Percentiles rank a stretch among this genome's conserved stretches.
phyloP scores from a whole-genome alignment of 2,888 invertebrate genomes.

The Pilophorus perplexus region DNA sequence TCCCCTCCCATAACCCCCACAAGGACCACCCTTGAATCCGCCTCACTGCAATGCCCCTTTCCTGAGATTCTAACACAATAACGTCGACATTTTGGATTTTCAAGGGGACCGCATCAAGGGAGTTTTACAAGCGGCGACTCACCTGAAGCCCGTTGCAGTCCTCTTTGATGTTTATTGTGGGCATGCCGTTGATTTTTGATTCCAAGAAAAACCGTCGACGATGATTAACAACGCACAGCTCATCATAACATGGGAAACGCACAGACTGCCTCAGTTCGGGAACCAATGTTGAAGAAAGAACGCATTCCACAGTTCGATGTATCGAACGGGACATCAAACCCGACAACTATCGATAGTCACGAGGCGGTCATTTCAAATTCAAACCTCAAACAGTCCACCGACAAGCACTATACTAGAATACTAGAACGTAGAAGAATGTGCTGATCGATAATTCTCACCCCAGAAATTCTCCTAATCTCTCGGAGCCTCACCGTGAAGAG shows the following conservation, averaged over 20 bases:
- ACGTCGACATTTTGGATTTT: neutral
- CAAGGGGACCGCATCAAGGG: neutral
- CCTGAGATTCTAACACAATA: no score
- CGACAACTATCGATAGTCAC: neutral
- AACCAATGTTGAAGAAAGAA: neutral
- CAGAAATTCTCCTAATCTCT: no score
- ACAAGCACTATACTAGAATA: no score
- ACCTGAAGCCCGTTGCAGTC: constrained; percentile 22
- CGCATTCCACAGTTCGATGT: constrained; percentile 1
- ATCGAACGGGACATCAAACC: neutral
- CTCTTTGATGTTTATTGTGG: constrained; percentile 27
- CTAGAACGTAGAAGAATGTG: no score
- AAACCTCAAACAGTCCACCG: no score
- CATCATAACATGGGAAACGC: neutral
- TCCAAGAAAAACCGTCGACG: neutral
- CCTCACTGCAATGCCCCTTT: constrained; percentile 27
- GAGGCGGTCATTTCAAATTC: neutral
- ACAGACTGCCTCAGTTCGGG: neutral
- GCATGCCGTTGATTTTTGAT: constrained; percentile 4
- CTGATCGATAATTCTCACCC: no score
- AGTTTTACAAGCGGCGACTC: neutral
- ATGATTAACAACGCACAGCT: constrained; percentile 1
- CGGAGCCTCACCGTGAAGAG: no score
- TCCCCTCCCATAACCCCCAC: neutral
- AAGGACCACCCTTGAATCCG: constrained; percentile 3